phyloP scores from a whole-genome alignment of 2,797 vertebrate species.

The Leptatherina wallacei region DNA sequence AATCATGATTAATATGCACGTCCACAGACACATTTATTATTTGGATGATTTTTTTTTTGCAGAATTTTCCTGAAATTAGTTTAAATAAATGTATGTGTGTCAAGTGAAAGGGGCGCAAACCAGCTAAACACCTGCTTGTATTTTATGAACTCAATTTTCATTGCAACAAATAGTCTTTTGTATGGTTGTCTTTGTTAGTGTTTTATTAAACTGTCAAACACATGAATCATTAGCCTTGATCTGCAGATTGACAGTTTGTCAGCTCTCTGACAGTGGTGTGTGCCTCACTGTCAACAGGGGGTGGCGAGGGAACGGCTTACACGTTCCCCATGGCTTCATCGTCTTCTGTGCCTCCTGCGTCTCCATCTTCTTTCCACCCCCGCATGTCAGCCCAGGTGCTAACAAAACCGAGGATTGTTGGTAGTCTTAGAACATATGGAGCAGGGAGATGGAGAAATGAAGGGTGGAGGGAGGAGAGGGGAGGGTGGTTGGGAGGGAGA shows the following conservation, averaged over 20 bases:
- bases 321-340: constrained; percentile 68
- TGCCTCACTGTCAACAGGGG: constrained; percentile 68
- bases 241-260: constrained; percentile 79
- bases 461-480: constrained; percentile 40
- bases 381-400: constrained; percentile 80
- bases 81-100: constrained; percentile 4
- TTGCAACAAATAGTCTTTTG: constrained; percentile 42
- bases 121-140: constrained; percentile 41
- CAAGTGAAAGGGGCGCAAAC: neutral
- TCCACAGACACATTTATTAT: neutral
- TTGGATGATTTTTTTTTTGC: constrained; percentile 9
- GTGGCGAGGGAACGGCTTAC: constrained; percentile 64
- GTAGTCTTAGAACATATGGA: constrained; percentile 79
- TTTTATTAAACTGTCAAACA: constrained; percentile 76
- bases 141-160: constrained; percentile 37
- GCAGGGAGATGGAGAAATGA: constrained; percentile 63
- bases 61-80: constrained; percentile 24
- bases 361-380: constrained; percentile 74
- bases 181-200: constrained; percentile 55
- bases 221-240: constrained; percentile 75
- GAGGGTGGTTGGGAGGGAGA: constrained; percentile 21
- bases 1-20: constrained; percentile 12
- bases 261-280: constrained; percentile 66
- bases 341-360: constrained; percentile 62
- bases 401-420: constrained; percentile 76